Percentiles rank a stretch among this genome's conserved stretches.
phyloP scores from a whole-genome alignment of 2,888 invertebrate species.

The Mechanitis messenoides region DNA sequence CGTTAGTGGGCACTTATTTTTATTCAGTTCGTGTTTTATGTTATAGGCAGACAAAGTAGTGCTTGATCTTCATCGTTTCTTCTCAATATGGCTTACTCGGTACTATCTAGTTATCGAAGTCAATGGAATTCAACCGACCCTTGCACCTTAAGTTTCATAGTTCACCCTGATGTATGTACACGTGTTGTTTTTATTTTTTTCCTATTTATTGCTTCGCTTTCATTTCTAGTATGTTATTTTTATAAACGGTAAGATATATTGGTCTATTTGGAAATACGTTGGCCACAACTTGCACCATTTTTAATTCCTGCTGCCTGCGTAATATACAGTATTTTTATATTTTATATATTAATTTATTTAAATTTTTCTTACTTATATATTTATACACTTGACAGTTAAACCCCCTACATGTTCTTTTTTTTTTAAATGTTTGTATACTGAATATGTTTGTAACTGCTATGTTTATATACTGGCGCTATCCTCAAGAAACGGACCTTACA shows the following conservation, averaged over 20 bases:
- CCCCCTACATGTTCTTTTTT: too few species aligned
- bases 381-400: too few species aligned
- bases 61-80: constrained; percentile 86
- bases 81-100: constrained; percentile 82
- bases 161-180: constrained; percentile 65
- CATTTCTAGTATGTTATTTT: background rate
- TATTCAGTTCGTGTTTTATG: constrained; percentile 58
- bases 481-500: too few species aligned
- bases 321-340: too few species aligned
- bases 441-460: too few species aligned
- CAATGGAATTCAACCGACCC: constrained; percentile 55
- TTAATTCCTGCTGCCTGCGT: too few species aligned
- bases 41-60: constrained; percentile 86
- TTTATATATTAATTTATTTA: too few species aligned
- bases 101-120: constrained; percentile 58
- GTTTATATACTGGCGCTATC: too few species aligned
- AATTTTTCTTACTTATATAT: too few species aligned
- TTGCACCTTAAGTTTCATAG: constrained; percentile 63
- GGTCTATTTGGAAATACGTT: constrained; percentile 1
- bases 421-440: too few species aligned
- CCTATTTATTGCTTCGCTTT: constrained; percentile 32
- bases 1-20: constrained; percentile 33
- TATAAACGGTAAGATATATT: constrained; percentile 12
- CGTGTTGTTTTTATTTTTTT: constrained; percentile 42
- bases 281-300: background rate